phyloP scores from a whole-genome alignment of 2,888 invertebrate genomes.

The Gandaritis pyraliata region DNA sequence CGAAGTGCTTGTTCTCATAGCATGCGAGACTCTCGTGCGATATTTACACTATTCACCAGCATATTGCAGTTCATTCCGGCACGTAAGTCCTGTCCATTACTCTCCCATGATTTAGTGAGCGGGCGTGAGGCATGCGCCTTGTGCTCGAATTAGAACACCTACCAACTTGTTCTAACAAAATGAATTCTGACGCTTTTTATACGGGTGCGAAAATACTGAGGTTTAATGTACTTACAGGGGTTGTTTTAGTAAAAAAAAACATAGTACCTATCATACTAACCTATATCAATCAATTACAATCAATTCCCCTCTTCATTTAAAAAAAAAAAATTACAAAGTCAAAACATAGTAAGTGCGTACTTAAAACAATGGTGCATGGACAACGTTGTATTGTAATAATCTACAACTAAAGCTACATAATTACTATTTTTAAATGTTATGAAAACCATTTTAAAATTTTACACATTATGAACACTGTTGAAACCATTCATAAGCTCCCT shows the following conservation, averaged over 20 bases:
- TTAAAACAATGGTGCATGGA: too few species aligned
- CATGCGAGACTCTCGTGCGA: neutral
- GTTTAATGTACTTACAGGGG: neutral
- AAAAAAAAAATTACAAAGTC: too few species aligned
- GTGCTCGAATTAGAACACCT: slow-evolving; percentile 41
- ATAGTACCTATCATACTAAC: too few species aligned
- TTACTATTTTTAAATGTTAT: too few species aligned
- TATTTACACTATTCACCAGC: slow-evolving; percentile 9
- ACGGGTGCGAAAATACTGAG: neutral
- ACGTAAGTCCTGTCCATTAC: slow-evolving; percentile 46
- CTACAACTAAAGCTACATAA: too few species aligned
- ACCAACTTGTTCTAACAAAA: neutral
- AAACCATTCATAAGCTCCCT: slow-evolving; percentile 49
- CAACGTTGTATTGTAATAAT: too few species aligned
- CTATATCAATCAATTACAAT: too few species aligned
- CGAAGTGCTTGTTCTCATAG: neutral
- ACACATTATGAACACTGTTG: slow-evolving; percentile 24
- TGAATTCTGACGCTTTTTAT: neutral
- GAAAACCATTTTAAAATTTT: too few species aligned
- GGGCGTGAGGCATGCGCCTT: slow-evolving; percentile 53
- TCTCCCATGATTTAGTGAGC: slow-evolving; percentile 61
- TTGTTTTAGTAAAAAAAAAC: too few species aligned
- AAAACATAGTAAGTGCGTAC: too few species aligned
- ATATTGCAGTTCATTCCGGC: slow-evolving; percentile 45
- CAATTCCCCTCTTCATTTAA: too few species aligned